Base-by-base conservation (phyloP, 1,140 invertebrate genomes). In the Drosophila burlai region DNA sequence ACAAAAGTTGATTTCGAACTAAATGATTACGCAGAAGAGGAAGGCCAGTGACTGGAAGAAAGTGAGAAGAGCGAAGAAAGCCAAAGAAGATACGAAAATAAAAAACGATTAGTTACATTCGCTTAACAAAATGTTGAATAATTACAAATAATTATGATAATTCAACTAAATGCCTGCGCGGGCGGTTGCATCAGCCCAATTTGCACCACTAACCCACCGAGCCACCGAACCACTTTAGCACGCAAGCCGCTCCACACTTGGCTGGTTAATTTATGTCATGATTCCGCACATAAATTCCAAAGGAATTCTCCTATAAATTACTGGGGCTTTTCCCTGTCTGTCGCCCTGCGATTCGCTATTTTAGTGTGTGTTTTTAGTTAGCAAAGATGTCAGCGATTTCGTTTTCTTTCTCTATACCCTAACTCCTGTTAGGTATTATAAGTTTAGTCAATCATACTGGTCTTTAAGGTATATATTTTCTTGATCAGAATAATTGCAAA, bases 121-220 rank as follows among this genome's bases (percentile, higher is more conserved):
- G 78, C 79, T 68, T 59, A 85, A 82, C 81, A 89, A 90, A 89
- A 80, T 85, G 81, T 89, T 90, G 67, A 66, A 90, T 90, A 89
- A 89, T 89, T 89, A 76, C 71, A 67, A 74, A 77, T 73, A 80
- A 83, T 84, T 83, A 83, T 83, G 49, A 85, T 89, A 82, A 85
- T 89, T 90, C 87, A 85, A 57, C 72, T 85, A 80, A 85, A 87
- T 69, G 72, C 66, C 66, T 69, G 85, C 45, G 83, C 83, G 80
- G 76, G 84, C 85, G 77, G 85, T 87, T 87, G 84, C 84, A 87
- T 87, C 84, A 87, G 84, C 74, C 40, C 71, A 73, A 82, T 76
- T 81, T 85, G 80, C 80, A 83, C 80, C 76, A 86, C 76, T 86
- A 83, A 83, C 80, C 71, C 66, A 81, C 43, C 49, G 66, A 59